These are phyloP conservation scores for Miichthys miiuy DNA, from an alignment of 2,797 vertebrate genomes.

Conservation along the genomic window DNA sequence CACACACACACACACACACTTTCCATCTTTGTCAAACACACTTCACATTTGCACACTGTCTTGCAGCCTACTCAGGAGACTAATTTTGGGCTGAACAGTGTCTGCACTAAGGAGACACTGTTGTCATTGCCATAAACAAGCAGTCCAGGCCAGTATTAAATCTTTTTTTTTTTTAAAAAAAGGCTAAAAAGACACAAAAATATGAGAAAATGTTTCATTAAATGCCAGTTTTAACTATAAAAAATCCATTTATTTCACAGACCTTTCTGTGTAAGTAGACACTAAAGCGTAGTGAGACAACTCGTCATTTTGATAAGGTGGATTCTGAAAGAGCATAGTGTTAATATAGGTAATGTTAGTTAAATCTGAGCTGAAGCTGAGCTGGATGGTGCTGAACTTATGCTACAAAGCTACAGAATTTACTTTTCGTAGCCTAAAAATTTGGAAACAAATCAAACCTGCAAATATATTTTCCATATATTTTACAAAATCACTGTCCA, in stretches of 20 bases:
- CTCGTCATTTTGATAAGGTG: neutral
- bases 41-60: neutral
- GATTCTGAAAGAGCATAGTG: neutral
- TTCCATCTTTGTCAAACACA: constrained; percentile 10
- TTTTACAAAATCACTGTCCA: neutral
- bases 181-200: neutral
- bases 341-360: neutral
- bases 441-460: neutral
- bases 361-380: neutral
- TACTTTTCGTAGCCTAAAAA: neutral
- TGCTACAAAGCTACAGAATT: neutral
- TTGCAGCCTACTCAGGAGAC: neutral
- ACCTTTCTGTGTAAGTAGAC: neutral
- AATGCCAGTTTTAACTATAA: neutral
- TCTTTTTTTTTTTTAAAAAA: too few relatives aligned
- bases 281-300: neutral
- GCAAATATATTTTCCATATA: neutral
- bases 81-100: neutral
- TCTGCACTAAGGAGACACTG: constrained; percentile 6
- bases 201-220: neutral
- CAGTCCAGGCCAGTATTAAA: neutral
- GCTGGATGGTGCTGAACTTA: neutral
- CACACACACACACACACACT: neutral
- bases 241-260: neutral
- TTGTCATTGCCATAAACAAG: neutral